phyloP scores from a whole-genome alignment of 2,888 invertebrate genomes.

The Drosophila hamatofila region DNA sequence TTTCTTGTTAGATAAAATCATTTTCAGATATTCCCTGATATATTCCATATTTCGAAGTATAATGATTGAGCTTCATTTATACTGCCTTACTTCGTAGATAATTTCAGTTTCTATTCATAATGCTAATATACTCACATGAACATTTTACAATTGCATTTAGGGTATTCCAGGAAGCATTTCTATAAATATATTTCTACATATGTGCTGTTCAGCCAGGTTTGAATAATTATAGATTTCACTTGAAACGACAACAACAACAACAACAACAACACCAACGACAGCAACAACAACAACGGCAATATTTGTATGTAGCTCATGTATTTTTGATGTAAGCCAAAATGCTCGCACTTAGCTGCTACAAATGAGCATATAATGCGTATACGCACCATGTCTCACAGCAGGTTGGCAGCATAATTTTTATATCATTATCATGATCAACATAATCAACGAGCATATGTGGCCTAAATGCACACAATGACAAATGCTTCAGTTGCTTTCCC shows the following conservation, averaged over 20 bases:
- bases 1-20: background rate
- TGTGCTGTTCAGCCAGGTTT: slow-evolving; percentile 1
- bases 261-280: background rate
- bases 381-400: slow-evolving; percentile 54
- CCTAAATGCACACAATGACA: slow-evolving; percentile 61
- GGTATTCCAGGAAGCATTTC: background rate
- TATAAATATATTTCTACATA: slow-evolving; percentile 1
- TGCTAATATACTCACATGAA: background rate
- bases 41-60: background rate
- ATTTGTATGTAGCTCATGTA: slow-evolving; percentile 12
- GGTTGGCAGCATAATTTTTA: slow-evolving; percentile 34
- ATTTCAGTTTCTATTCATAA: too few relatives aligned
- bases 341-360: slow-evolving; percentile 32
- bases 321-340: slow-evolving; percentile 38
- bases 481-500: slow-evolving; percentile 58
- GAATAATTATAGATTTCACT: slow-evolving; percentile 5
- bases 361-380: slow-evolving; percentile 57
- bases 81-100: too few relatives aligned
- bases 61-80: background rate
- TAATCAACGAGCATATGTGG: slow-evolving; percentile 28
- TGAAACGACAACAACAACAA: slow-evolving; percentile 8
- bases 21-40: background rate
- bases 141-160: background rate
- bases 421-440: slow-evolving; percentile 33
- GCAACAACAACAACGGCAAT: background rate